Evolutionary conservation across 2,797 vertebrate genomes (phyloP).

Genomic region (Syncerus caffer): DNA sequence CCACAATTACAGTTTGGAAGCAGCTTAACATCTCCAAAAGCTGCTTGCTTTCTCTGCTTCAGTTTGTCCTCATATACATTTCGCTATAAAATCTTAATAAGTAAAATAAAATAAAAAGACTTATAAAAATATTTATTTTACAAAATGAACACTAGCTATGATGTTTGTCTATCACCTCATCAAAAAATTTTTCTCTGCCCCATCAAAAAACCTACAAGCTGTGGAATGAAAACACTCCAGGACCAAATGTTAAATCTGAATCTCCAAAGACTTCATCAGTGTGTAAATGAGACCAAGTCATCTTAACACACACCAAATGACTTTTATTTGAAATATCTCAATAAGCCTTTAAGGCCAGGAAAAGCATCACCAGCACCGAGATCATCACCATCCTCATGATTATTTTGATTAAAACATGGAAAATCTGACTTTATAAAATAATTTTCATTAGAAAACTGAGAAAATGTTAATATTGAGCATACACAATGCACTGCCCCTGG

Average conservation of each 20-base stretch:
- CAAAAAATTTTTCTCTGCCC: background rate
- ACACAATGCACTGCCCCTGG: background rate
- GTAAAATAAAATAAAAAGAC: conserved; percentile 58
- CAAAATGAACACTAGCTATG: background rate
- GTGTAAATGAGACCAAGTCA: background rate
- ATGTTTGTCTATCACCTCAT: background rate
- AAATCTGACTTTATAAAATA: conserved; percentile 6
- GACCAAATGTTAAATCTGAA: background rate
- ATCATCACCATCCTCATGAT: too few relatives aligned
- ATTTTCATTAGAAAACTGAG: background rate
- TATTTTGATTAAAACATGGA: background rate
- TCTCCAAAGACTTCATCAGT: background rate
- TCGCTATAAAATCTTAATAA: conserved; percentile 49
- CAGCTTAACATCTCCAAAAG: conserved; percentile 63
- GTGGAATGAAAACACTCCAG: background rate
- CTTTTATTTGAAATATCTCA: conserved; percentile 28
- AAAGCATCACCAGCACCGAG: background rate
- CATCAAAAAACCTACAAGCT: background rate
- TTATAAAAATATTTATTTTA: background rate
- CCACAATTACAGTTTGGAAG: conserved; percentile 53
- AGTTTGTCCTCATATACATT: conserved; percentile 66
- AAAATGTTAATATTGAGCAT: background rate
- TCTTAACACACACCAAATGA: background rate
- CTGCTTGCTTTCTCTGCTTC: conserved; percentile 28
- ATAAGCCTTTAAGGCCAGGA: background rate